Percentiles rank a stretch among this genome's conserved stretches.
Conservation (phyloP, 2,888 invertebrate genomes). For the Heliothis peltigera region DNA sequence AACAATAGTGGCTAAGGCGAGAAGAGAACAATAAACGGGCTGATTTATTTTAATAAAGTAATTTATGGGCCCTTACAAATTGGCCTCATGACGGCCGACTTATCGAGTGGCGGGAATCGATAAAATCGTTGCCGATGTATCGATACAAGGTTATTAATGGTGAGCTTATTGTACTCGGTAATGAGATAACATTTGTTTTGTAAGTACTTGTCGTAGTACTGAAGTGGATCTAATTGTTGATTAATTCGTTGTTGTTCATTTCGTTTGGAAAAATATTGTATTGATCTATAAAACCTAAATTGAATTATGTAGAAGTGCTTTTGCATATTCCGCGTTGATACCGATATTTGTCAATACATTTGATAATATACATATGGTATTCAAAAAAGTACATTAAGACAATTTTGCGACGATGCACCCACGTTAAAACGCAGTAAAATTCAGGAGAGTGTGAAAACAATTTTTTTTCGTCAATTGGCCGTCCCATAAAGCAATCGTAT, state of each 20-base stretch:
- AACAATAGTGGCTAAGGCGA: constrained; percentile 83
- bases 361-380: not conserved
- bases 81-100: constrained; percentile 83
- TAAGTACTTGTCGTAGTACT: constrained; percentile 44
- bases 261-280: not conserved
- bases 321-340: too few relatives aligned
- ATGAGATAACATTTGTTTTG: constrained; percentile 76
- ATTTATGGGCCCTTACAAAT: constrained; percentile 88
- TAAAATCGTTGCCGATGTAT: constrained; percentile 82
- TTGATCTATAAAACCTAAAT: not conserved
- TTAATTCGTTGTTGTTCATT: constrained; percentile 2
- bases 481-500: constrained; percentile 70
- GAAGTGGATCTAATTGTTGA: constrained; percentile 15
- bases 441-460: constrained; percentile 59
- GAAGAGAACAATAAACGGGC: constrained; percentile 87
- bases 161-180: constrained; percentile 78
- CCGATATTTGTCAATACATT: not conserved
- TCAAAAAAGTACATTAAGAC: not conserved
- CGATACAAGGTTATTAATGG: constrained; percentile 84
- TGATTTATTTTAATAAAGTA: constrained; percentile 89
- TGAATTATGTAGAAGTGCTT: not conserved
- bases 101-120: constrained; percentile 83
- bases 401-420: constrained; percentile 1
- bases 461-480: constrained; percentile 54
- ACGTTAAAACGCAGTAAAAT: constrained; percentile 21